These are phyloP conservation scores for Microcebus murinus DNA, from an alignment of 2,113 vertebrate genomes.

Conservation along the genomic window DNA sequence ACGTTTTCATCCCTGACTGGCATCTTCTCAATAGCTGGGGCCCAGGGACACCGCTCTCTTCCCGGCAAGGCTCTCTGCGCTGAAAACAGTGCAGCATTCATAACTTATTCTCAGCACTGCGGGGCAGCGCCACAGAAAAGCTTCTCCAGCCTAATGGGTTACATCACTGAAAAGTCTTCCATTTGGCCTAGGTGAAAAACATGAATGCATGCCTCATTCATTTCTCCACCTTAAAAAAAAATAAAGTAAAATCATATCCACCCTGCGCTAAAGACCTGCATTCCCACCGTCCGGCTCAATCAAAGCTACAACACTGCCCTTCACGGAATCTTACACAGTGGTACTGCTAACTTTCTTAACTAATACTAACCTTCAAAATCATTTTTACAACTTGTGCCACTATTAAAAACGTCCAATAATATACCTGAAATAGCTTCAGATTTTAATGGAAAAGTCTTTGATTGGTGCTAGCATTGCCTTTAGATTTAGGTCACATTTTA, in stretches of 20 bases:
- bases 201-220: constrained; percentile 78
- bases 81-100: constrained; percentile 90
- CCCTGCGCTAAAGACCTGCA: not conserved
- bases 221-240: constrained; percentile 73
- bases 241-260: constrained; percentile 76
- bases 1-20: constrained; percentile 91
- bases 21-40: constrained; percentile 90
- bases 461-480: not conserved
- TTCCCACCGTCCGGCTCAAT: constrained; percentile 49
- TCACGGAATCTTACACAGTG: not conserved
- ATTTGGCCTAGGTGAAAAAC: constrained; percentile 85
- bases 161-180: constrained; percentile 86
- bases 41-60: constrained; percentile 88
- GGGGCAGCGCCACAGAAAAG: constrained; percentile 86
- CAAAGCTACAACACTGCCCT: not conserved
- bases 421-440: constrained; percentile 33
- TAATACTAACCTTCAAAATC: not conserved
- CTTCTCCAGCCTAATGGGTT: constrained; percentile 85
- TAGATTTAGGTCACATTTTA: constrained; percentile 59
- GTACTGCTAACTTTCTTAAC: not conserved
- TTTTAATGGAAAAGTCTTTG: constrained; percentile 58
- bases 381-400: not conserved
- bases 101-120: constrained; percentile 85
- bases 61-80: constrained; percentile 87
- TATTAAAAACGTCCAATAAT: constrained; percentile 55